phyloP scores from a whole-genome alignment of 2,797 vertebrate species.

The Phataginus tricuspis region DNA sequence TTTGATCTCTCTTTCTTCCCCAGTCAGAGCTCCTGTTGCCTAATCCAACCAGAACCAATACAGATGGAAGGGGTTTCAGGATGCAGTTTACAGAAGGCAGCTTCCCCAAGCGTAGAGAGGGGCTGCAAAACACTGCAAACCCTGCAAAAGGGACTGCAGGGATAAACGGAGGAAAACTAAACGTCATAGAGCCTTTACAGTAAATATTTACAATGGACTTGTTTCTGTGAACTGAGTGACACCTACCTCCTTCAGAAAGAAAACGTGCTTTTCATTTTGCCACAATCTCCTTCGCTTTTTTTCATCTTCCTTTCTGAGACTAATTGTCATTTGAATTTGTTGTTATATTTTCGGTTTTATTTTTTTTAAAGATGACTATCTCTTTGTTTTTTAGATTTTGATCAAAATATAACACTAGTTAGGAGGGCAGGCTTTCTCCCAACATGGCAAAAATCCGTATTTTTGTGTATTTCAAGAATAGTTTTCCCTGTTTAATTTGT shows the following conservation, averaged over 20 bases:
- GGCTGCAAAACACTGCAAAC: no score
- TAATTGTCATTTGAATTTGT: constrained; percentile 21
- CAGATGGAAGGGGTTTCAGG: background rate
- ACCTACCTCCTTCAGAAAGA: background rate
- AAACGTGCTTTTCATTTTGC: background rate
- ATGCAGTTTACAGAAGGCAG: background rate
- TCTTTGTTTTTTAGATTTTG: background rate
- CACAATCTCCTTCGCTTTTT: background rate
- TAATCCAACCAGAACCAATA: background rate
- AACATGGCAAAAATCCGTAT: background rate
- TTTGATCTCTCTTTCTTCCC: background rate
- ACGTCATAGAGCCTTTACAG: background rate
- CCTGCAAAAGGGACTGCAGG: background rate
- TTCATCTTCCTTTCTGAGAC: background rate
- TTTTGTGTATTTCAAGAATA: background rate
- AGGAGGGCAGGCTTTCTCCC: background rate
- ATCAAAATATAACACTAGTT: background rate
- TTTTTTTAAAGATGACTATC: background rate
- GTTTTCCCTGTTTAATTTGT: background rate
- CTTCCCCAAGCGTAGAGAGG: background rate
- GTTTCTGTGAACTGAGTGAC: background rate
- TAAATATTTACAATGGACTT: background rate
- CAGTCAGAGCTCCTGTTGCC: background rate
- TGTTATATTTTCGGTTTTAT: background rate
- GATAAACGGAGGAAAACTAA: background rate